These are phyloP conservation scores for Crax fasciolata DNA, from an alignment of 2,797 vertebrate species.

Conservation along the genomic window DNA sequence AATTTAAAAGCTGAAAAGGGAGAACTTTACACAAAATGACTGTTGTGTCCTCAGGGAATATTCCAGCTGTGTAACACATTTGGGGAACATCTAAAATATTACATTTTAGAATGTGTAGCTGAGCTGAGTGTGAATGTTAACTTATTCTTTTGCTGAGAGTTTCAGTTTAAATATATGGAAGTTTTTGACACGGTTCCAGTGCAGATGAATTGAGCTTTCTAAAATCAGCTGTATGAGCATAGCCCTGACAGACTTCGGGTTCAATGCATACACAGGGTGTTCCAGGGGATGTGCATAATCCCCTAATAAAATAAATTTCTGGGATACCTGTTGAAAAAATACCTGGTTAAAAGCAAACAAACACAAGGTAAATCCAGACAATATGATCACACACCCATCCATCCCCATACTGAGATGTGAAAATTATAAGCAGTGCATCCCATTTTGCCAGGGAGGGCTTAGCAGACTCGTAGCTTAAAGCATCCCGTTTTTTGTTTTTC, in stretches of 20 bases:
- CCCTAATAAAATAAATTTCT: neutral
- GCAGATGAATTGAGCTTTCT: neutral
- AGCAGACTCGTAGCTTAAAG: constrained; percentile 53
- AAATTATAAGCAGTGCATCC: neutral
- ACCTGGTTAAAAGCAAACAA: neutral
- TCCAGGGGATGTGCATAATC: accelerated
- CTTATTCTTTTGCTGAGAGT: neutral
- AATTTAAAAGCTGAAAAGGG: neutral
- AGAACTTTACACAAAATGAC: neutral
- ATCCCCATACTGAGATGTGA: neutral
- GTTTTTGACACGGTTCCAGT: neutral
- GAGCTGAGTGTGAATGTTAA: neutral
- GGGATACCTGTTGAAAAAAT: neutral
- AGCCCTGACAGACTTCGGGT: neutral
- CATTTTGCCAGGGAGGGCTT: neutral
- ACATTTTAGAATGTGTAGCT: neutral
- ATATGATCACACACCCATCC: neutral
- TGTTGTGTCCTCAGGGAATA: neutral
- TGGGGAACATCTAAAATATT: neutral
- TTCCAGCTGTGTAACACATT: neutral
- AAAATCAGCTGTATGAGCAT: neutral
- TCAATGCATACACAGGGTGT: accelerated
- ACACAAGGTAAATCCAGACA: accelerated
- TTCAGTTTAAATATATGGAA: neutral
- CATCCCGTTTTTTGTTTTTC: constrained; percentile 74